Base-by-base conservation (phyloP, 2,888 invertebrate genomes). In the Phlogophora meticulosa region DNA sequence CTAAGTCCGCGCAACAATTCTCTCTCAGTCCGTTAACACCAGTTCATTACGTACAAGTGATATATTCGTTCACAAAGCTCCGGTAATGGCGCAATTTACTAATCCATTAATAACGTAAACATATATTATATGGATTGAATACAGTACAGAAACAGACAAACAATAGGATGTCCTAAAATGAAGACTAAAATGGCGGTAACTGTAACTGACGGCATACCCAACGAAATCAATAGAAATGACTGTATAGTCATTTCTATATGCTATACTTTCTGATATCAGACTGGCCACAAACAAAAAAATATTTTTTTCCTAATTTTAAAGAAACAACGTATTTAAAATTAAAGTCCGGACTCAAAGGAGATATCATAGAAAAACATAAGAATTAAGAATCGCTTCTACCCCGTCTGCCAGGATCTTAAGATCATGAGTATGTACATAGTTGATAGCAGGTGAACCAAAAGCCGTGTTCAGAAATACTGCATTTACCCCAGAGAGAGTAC, bases 1-100 rank as follows among this genome's bases (percentile, higher is more conserved):
- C 52, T 38, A 32, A 51, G 65, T 76, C 63, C 43, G 46, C 24
- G 51, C 61, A 57, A 80, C 63, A 62, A 61, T 67, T 78, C 55
- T 53, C 51, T 71, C 36, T 58, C 53, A 78, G 58, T 43, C 60
- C 77, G 72, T 76, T 76, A 65, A 66, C 59, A 72, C 52, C 32
- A 71, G 63, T 80, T 78, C 72, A 67, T 80, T 80, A 66, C 55
- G 28, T 1, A 40, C 59, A 51, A 66, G 66, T 80, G 72, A 67
- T 80, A 67, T 67, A 80, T 78, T 67, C 24, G 48, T 48, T 40
- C 63, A 58, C 58, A 66, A 76, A 61, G 66, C 60, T 24, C 34
- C 66, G 57, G 62, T 71, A 76, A 78, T 76, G 72, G 52, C 42
- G 45, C 57, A 48, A 72, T 78, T 78, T 66, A 61, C 63, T 61